These are phyloP conservation scores for Mesorhabditis belari DNA, from an alignment of 2,888 invertebrate species.

Conservation along the genomic window DNA sequence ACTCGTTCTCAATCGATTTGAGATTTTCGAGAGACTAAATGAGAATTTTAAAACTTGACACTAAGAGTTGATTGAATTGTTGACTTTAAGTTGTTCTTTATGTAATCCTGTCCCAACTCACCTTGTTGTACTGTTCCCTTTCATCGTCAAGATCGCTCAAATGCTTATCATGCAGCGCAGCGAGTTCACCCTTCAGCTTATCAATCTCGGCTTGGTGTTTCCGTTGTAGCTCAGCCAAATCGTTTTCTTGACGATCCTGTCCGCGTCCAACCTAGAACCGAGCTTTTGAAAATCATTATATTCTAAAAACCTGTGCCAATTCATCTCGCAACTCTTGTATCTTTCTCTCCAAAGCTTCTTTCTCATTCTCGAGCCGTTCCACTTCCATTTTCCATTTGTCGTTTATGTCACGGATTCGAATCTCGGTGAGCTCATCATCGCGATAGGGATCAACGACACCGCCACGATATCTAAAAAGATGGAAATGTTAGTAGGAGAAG, in stretches of 20 bases:
- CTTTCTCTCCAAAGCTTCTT: slow-evolving; percentile 42
- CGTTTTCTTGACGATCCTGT: slow-evolving; percentile 39
- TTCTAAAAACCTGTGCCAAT: slow-evolving; percentile 17
- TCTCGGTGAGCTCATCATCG: slow-evolving; percentile 41
- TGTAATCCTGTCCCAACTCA: not conserved
- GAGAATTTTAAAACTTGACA: too few species aligned
- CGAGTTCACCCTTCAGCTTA: slow-evolving; percentile 43
- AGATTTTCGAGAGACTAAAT: slow-evolving; percentile 36
- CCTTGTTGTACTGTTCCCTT: slow-evolving; percentile 43
- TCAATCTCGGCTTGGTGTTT: slow-evolving; percentile 48
- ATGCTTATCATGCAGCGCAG: slow-evolving; percentile 43
- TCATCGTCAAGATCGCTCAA: slow-evolving; percentile 48
- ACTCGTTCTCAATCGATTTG: slow-evolving; percentile 41
- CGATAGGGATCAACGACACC: slow-evolving; percentile 30
- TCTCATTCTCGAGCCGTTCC: slow-evolving; percentile 49
- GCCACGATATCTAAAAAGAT: slow-evolving; percentile 30
- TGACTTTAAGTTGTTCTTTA: not conserved
- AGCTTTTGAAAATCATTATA: not conserved
- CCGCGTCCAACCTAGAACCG: slow-evolving; percentile 29
- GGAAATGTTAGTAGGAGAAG: slow-evolving; percentile 46
- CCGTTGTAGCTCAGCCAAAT: slow-evolving; percentile 40
- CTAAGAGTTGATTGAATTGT: too few species aligned
- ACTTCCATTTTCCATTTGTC: slow-evolving; percentile 49
- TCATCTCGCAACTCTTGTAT: slow-evolving; percentile 49
- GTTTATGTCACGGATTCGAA: slow-evolving; percentile 39